Evolutionary conservation across 2,888 invertebrate species (phyloP), one percentile per base, ranked within the genome.

Genomic region (Ischnus inquisitorius): DNA sequence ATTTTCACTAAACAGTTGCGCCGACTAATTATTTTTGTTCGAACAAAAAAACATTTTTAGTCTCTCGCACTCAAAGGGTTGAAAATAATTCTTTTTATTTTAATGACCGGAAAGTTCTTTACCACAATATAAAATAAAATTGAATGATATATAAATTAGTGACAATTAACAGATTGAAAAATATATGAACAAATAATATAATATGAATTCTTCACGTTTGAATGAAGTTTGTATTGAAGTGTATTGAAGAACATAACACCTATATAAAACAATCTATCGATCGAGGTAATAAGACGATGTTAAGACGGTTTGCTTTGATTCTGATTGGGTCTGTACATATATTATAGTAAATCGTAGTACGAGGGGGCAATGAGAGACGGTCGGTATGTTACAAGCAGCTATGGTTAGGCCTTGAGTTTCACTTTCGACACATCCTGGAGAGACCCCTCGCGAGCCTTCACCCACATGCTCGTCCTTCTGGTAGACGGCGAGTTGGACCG

Each of bases 371-470:
- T 46, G 69, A 34, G 77, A 69, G 75, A 80, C 77, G 69, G 74
- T 43, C 25, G 65, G 64, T 76, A 54, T 41, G 65, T 67, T 67
- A 67, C 54, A 57, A 76, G 54, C 25, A 67, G 28, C 22, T 54
- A 22, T 41, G 72, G 39, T 65, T 41, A 80, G 90, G 89, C 91
- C 90, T 91, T 90, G 89, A 90, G 91, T 93, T 93, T 93, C 93
- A 92, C 93, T 93, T 93, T 93, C 93, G 91, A 92, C 91, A 93
- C 88, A 92, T 93, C 93, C 92, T 92, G 91, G 91, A 90, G 90
- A 91, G 89, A 88, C 91, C 88, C 75, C 39, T 41, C 46, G 46
- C 64, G 89, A 92, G 92, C 93, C 93, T 93, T 93, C 92, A 92
- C 93, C 92, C 90, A 93, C 91, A 92, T 93, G 92, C 90, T 90